Conservation (phyloP, 1,140 invertebrate species). For the Apis cerana region DNA sequence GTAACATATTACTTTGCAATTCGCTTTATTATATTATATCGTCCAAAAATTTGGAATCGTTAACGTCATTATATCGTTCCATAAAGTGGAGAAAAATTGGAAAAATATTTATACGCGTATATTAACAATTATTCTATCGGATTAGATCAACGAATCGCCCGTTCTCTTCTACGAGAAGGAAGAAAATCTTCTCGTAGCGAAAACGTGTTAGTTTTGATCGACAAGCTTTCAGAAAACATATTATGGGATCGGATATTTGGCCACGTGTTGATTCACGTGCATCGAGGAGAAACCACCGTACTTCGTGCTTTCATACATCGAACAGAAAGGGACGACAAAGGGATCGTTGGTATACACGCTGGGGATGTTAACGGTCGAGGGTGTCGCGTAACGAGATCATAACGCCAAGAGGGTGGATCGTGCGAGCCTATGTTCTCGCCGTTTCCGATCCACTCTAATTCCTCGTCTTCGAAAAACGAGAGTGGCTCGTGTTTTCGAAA, state of each 20-base stretch:
- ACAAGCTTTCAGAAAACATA: slow-evolving; percentile 59
- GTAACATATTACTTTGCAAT: not conserved
- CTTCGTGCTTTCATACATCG: slow-evolving; percentile 39
- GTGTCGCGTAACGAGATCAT: slow-evolving; percentile 64
- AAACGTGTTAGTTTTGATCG: slow-evolving; percentile 19
- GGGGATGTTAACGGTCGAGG: slow-evolving; percentile 49
- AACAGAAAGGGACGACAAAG: slow-evolving; percentile 34
- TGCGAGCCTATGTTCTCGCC: slow-evolving; percentile 48
- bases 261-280: slow-evolving; percentile 74
- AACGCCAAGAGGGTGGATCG: slow-evolving; percentile 45
- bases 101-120: no score
- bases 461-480: no score
- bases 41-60: no score
- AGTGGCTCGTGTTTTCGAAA: not conserved
- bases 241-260: slow-evolving; percentile 64
- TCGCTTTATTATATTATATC: no score
- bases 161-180: not conserved
- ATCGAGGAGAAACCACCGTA: slow-evolving; percentile 32
- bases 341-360: slow-evolving; percentile 13
- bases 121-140: no score
- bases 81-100: no score
- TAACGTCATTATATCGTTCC: no score
- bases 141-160: slow-evolving; percentile 5
- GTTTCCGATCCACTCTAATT: slow-evolving; percentile 21
- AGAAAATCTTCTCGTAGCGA: not conserved